These are phyloP conservation scores for Drosophila grimshawi DNA, from an alignment of 1,140 invertebrate species.

Conservation along the genomic window DNA sequence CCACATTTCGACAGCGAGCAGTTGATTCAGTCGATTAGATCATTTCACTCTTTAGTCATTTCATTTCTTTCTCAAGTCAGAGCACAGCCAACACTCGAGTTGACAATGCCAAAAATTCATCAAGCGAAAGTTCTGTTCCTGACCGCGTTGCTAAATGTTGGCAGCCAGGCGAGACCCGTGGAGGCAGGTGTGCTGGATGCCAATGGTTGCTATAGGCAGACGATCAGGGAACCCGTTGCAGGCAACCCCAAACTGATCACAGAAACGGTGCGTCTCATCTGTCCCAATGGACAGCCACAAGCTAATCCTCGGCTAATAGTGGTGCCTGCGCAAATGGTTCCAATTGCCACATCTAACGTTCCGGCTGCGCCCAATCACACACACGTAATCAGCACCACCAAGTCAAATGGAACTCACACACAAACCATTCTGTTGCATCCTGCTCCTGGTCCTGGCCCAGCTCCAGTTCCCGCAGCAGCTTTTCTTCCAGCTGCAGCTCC, in stretches of 20 bases:
- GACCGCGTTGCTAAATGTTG: conserved; percentile 30
- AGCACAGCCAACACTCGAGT: conserved; percentile 8
- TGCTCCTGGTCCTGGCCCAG: not conserved
- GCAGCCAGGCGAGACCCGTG: conserved; percentile 48
- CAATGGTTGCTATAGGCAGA: conserved; percentile 67
- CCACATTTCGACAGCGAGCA: conserved; percentile 40
- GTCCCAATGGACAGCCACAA: conserved; percentile 23
- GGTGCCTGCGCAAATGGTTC: conserved; percentile 2
- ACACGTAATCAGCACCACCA: not conserved
- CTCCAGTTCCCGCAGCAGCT: not conserved
- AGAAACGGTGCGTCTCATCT: conserved; percentile 60
- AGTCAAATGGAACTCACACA: not conserved
- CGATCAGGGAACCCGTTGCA: conserved; percentile 49
- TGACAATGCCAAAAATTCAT: conserved; percentile 45
- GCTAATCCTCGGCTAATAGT: not conserved
- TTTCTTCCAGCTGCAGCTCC: not conserved
- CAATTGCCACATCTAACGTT: not conserved
- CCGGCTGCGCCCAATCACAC: conserved; percentile 5
- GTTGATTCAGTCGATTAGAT: conserved; percentile 28
- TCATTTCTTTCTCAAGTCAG: conserved; percentile 16
- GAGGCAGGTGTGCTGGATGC: conserved; percentile 52
- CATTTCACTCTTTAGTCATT: conserved; percentile 14
- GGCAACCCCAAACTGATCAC: conserved; percentile 51
- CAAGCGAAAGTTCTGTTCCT: conserved; percentile 37
- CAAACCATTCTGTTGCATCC: conserved; percentile 1